Base-by-base conservation (phyloP, 2,888 invertebrate species). In the Lomographa bimaculata region DNA sequence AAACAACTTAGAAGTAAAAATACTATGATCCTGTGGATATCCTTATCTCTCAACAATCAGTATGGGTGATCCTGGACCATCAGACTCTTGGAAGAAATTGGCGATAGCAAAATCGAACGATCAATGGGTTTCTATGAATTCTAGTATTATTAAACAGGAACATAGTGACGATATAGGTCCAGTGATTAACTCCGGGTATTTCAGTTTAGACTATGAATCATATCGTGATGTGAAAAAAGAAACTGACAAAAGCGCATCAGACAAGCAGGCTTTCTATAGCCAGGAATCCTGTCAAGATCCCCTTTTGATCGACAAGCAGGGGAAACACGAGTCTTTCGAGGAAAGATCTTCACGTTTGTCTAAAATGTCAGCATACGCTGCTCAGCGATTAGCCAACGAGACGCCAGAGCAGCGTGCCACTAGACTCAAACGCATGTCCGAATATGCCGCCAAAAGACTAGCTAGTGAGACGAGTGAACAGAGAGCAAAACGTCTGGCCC, bases 21-120 rank as follows among this genome's bases (percentile, higher is more conserved):
- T 69, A 82, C 64, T 79, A 87, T 87, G 87, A 67, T 87, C 71
- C 76, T 87, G 60, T 85, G 86, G 87, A 87, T 87, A 72, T 54
- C 71, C 38, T 64, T 79, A 57, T 87, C 87, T 36, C 56, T 85
- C 57, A 87, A 86, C 65, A 86, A 87, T 79, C 87, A 89, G 71
- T 85, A 89, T 87, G 87, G 86, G 74, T 86, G 85, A 87, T 63
- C 61, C 71, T 11, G 66, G 60, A 63, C 60, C 71, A 51, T 71
- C 75, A 6, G 79, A 83, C 64, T 66, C 84, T 40, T 85, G 83
- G 83, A 85, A 85, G 64, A 87, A 87, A 79, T 68, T 84, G 70
- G 80, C 82, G 62, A 76, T 83, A 65, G 71, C 79, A 30, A 82
- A 80, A 70, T 60, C 74, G 50, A 79, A 79, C 57, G 76, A 83